A percentile compares a stretch with the other conserved stretches of the same genome.
Evolutionary conservation across 2,113 vertebrate genomes (phyloP).

Genomic region (Riparia riparia): DNA sequence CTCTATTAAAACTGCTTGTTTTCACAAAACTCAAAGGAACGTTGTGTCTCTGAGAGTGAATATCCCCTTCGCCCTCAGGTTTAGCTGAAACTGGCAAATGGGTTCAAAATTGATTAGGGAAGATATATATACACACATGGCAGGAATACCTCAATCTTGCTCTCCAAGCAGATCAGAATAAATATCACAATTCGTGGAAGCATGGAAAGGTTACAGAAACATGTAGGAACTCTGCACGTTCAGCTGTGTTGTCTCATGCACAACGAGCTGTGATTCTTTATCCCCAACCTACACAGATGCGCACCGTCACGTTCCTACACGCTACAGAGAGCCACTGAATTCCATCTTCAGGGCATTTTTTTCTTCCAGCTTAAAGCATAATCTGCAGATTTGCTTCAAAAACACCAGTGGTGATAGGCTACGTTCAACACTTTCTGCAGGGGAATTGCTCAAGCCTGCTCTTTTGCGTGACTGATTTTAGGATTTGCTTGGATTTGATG

Average conservation of each 20-base stretch:
- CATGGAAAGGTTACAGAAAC: neutral
- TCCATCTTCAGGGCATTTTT: constrained; percentile 23
- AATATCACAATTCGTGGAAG: neutral
- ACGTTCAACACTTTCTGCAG: neutral
- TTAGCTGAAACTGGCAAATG: neutral
- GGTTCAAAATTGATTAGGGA: neutral
- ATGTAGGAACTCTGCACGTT: neutral
- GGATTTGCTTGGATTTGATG: neutral
- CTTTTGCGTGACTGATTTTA: neutral
- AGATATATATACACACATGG: neutral
- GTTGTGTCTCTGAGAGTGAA: neutral
- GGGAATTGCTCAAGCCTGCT: neutral
- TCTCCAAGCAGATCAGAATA: neutral
- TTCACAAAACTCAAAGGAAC: constrained; percentile 26
- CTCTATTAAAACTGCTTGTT: constrained; percentile 52
- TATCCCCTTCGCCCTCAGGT: neutral
- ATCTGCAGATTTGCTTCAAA: constrained; percentile 9
- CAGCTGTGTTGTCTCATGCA: neutral
- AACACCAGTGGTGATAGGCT: neutral
- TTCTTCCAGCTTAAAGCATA: constrained; percentile 21
- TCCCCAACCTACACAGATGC: neutral
- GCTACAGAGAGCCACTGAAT: neutral
- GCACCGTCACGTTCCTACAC: neutral
- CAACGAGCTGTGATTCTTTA: neutral
- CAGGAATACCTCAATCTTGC: neutral